Conservation (phyloP, 2,113 vertebrate species). For the Lichenostomus cassidix region DNA sequence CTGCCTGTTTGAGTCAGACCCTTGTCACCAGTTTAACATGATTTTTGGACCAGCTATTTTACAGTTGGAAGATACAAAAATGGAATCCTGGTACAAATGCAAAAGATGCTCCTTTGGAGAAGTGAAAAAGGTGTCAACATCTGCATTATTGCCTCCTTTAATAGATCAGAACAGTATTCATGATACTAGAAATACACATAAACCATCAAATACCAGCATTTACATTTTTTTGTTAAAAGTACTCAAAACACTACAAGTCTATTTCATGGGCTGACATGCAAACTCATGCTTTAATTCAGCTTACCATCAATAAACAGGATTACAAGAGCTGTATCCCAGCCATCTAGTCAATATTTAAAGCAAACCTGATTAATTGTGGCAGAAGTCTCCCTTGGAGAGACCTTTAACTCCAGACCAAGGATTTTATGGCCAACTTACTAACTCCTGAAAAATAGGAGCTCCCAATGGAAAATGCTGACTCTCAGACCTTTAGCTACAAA, state of each 20-base stretch:
- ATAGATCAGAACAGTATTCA: neutral
- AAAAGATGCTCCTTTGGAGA: slow-evolving; percentile 61
- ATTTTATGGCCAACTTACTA: slow-evolving; percentile 33
- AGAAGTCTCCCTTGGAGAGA: slow-evolving; percentile 50
- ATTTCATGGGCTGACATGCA: slow-evolving; percentile 57
- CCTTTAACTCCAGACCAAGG: slow-evolving; percentile 38
- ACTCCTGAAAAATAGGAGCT: slow-evolving; percentile 72
- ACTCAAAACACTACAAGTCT: slow-evolving; percentile 49
- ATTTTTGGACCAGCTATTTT: slow-evolving; percentile 10
- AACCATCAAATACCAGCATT: slow-evolving; percentile 66
- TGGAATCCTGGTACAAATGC: slow-evolving; percentile 47
- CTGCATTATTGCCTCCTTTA: slow-evolving; percentile 54
- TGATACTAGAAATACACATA: slow-evolving; percentile 16
- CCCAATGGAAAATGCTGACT: slow-evolving; percentile 34
- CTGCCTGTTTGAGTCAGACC: neutral
- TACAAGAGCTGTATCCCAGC: slow-evolving; percentile 24
- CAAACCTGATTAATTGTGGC: slow-evolving; percentile 19
- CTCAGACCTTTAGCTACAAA: slow-evolving; percentile 64
- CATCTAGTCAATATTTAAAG: neutral
- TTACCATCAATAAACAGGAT: neutral
- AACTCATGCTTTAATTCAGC: slow-evolving; percentile 52
- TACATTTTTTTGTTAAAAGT: slow-evolving; percentile 50
- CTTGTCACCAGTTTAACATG: neutral
- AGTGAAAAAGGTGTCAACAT: slow-evolving; percentile 55
- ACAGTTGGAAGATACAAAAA: slow-evolving; percentile 61